Evolutionary conservation across 2,888 invertebrate species (phyloP), one percentile per base, ranked within the genome.

Genomic region (Stratiomys singularior): DNA sequence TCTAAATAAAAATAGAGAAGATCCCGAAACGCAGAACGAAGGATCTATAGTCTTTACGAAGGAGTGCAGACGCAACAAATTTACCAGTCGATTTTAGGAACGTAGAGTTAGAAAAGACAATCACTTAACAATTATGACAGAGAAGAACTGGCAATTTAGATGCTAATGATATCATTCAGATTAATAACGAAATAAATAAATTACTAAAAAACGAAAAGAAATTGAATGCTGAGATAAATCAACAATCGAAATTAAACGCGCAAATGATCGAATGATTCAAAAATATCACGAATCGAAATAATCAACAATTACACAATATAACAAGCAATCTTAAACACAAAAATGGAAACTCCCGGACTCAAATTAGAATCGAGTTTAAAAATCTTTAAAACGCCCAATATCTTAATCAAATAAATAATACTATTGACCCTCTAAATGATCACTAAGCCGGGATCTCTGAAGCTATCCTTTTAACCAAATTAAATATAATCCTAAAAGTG

Each of bases 211-310:
- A n/a, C n/a, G n/a, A n/a, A n/a, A n/a, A n/a, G n/a, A n/a, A n/a
- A n/a, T n/a, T n/a, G n/a, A n/a, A n/a, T n/a, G n/a, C n/a, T n/a
- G n/a, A n/a, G n/a, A n/a, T n/a, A n/a, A n/a, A n/a, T n/a, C n/a
- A n/a, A n/a, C n/a, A n/a, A n/a, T n/a, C n/a, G n/a, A n/a, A n/a
- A n/a, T n/a, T n/a, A n/a, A n/a, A n/a, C n/a, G n/a, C n/a, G n/a
- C n/a, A n/a, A n/a, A n/a, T n/a, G n/a, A n/a, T n/a, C n/a, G n/a
- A n/a, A n/a, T n/a, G n/a, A n/a, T n/a, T n/a, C n/a, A n/a, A n/a
- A 44, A 77, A 77, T 58, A 67, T 77, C 7, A 56, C 69, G 2
- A 77, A 69, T 15, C 77, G 67, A 18, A 69, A 67, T 11, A 77
- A 77, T 58, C 11, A 52, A 21, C 67, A 67, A 37, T 37, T 56